Conservation (phyloP, 2,888 invertebrate genomes). For the Schizotus pectinicornis region DNA sequence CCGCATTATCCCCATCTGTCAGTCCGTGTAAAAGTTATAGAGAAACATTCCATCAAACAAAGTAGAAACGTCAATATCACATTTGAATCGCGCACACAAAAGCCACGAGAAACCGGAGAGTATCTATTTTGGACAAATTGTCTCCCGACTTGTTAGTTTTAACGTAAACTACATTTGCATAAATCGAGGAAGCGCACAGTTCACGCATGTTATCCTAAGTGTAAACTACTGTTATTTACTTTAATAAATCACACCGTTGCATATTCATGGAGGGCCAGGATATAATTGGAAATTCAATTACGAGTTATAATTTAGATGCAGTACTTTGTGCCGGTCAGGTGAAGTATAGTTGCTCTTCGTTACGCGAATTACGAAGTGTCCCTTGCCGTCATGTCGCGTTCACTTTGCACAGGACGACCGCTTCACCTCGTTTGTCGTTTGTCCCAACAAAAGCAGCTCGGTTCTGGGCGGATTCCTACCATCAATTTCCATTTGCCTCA, state of each 20-base stretch:
- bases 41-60: conserved; percentile 8
- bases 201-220: conserved; percentile 11
- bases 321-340: conserved; percentile 8
- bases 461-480: too few species aligned
- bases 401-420: not conserved
- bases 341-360: conserved; percentile 11
- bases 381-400: conserved; percentile 14
- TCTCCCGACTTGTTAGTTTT: conserved; percentile 17
- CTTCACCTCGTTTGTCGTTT: too few species aligned
- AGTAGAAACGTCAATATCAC: conserved; percentile 3
- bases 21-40: not conserved
- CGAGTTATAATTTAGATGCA: conserved; percentile 18
- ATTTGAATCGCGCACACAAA: not conserved
- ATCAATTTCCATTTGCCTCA: too few species aligned
- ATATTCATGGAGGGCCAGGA: conserved; percentile 14
- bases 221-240: conserved; percentile 21
- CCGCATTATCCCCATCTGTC: too few species aligned
- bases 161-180: conserved; percentile 25
- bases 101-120: conserved; percentile 2
- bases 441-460: too few species aligned
- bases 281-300: conserved; percentile 23
- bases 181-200: conserved; percentile 21
- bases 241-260: conserved; percentile 19
- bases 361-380: conserved; percentile 11
- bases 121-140: conserved; percentile 24